Evolutionary conservation across 1,140 invertebrate genomes (phyloP), one percentile per base, ranked within the genome.

Genomic region (Magallana gigas): DNA sequence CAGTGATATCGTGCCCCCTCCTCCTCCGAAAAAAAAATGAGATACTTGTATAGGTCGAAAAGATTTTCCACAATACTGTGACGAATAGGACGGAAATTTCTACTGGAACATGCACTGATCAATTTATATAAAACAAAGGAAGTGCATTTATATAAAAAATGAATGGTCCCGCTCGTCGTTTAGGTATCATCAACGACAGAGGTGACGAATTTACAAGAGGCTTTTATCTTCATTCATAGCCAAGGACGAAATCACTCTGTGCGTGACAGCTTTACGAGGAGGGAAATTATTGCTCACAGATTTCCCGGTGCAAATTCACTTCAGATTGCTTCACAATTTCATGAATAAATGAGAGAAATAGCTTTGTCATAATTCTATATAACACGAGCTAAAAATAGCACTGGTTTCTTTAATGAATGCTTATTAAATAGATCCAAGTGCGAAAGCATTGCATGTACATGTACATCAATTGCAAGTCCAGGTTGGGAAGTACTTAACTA

Each of bases 61-160:
- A 48, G 36, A 48, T 48, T 48, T 48, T 48, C 5, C 36, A 48
- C 36, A 48, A 48, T 48, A 48, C 36, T 48, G 3, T 62, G 60
- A 62, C 60, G 11, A 62, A n/a, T 76, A 48, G 3, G 68, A 18
- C 18, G 68, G 68, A 76, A 76, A 76, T 29, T 29, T 23, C 23
- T 76, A 76, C 68, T 76, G 36, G 36, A 29, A 29, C 68, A 76
- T 76, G 68, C 12, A 76, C 18, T 29, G 23, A 36, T 76, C 18
- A 76, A 76, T 12, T 29, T 76, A 36, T 29, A 29, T 76, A 36
- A 76, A 76, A 76, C 68, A 23, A 71, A 71, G 68, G 68, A 76
- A 76, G 68, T 76, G 68, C 68, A 29, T 76, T 76, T 18, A 76
- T 36, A 76, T 76, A 76, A 76, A 76, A 76, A 48, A 48, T 48